Conservation (phyloP, 2,888 invertebrate genomes). For the Apodemia hepburni region DNA sequence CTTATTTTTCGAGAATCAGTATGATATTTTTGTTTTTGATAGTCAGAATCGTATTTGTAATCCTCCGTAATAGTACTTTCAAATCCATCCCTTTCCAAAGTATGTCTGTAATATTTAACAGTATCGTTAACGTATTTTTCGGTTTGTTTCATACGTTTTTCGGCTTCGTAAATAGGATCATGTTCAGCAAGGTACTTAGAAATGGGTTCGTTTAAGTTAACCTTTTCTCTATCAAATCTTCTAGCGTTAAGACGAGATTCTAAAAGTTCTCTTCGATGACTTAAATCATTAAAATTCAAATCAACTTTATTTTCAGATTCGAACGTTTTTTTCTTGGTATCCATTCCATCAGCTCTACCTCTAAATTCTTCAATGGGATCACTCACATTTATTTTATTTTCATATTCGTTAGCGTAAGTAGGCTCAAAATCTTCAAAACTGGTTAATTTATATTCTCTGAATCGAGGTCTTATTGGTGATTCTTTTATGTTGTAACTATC, state of each 20-base stretch:
- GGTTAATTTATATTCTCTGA: constrained; percentile 78
- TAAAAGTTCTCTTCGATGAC: constrained; percentile 86
- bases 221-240: constrained; percentile 58
- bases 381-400: constrained; percentile 47
- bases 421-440: constrained; percentile 74
- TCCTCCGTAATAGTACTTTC: constrained; percentile 77
- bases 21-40: constrained; percentile 63
- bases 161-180: constrained; percentile 67
- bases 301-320: constrained; percentile 61
- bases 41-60: constrained; percentile 73
- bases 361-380: constrained; percentile 68
- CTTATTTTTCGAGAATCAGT: constrained; percentile 60
- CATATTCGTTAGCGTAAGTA: constrained; percentile 68
- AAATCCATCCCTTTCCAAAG: constrained; percentile 77
- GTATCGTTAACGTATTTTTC: constrained; percentile 80
- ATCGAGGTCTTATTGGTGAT: constrained; percentile 83
- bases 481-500: constrained; percentile 73
- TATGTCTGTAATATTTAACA: constrained; percentile 77
- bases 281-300: constrained; percentile 81
- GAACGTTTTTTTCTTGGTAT: constrained; percentile 77
- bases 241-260: constrained; percentile 88
- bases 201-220: constrained; percentile 58
- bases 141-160: constrained; percentile 72
- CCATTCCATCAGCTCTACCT: constrained; percentile 84
- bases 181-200: constrained; percentile 68